Evolutionary conservation across 2,888 invertebrate species (phyloP).

Genomic region (Eurytoma californica): DNA sequence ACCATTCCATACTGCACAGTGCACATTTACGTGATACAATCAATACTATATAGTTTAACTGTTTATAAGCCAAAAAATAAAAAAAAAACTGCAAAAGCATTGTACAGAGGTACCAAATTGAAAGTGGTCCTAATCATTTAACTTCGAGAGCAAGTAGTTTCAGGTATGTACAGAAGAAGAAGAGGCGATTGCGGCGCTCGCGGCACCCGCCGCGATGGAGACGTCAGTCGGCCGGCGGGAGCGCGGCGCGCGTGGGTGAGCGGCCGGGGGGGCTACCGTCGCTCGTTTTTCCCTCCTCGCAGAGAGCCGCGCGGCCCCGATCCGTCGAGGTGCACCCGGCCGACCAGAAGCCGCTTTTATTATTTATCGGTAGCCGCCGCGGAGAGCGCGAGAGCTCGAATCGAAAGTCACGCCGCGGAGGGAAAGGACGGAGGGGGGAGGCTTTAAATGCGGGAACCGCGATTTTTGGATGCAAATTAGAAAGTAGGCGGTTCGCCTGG

Average conservation of each 20-base stretch:
- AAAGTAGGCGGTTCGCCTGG: background rate
- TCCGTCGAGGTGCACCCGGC: background rate
- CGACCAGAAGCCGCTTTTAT: constrained; percentile 4
- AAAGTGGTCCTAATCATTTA: background rate
- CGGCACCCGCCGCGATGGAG: constrained; percentile 41
- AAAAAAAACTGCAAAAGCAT: background rate
- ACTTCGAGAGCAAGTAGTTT: too few species aligned
- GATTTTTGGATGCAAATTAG: constrained; percentile 43
- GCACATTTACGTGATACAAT: too few species aligned
- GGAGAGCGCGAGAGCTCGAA: background rate
- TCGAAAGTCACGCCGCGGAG: background rate
- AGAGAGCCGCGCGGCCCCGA: background rate
- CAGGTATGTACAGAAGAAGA: too few species aligned
- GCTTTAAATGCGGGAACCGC: background rate
- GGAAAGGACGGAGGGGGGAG: background rate
- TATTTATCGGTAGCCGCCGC: background rate
- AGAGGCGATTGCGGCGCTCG: background rate
- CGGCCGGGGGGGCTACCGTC: background rate
- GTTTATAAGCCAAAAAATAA: background rate
- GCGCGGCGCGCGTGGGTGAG: constrained; percentile 32
- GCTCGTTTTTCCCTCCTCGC: constrained; percentile 27
- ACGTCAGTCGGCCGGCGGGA: constrained; percentile 39
- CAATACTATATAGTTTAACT: too few species aligned
- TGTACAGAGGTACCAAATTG: background rate
- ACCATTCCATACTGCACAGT: too few species aligned